Evolutionary conservation across 1,140 invertebrate genomes (phyloP).

Genomic region (Diorhabda carinulata): DNA sequence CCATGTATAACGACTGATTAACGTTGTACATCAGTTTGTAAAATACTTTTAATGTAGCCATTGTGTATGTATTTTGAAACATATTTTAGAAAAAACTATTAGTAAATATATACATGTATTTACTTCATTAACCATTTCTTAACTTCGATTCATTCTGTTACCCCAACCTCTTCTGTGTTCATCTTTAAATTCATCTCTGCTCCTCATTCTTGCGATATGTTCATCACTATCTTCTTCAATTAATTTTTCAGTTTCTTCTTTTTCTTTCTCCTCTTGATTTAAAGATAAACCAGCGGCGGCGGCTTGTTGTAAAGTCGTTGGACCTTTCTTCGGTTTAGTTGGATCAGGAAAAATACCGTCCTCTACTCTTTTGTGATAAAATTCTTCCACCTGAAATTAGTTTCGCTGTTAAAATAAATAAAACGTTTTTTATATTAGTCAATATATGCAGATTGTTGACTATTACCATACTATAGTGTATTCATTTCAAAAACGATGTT

Average conservation of each 20-base stretch:
- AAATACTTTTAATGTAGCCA: no score
- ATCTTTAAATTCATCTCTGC: slow-evolving; percentile 91
- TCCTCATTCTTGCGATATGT: slow-evolving; percentile 60
- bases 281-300: slow-evolving; percentile 44
- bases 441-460: no score
- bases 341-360: slow-evolving; percentile 62
- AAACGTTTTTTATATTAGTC: no score
- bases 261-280: slow-evolving; percentile 53
- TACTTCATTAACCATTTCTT: slow-evolving; percentile 24
- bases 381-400: slow-evolving; percentile 69
- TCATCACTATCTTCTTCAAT: slow-evolving; percentile 71
- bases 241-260: slow-evolving; percentile 57
- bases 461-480: no score
- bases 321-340: slow-evolving; percentile 33
- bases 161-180: slow-evolving; percentile 83
- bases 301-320: slow-evolving; percentile 43
- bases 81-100: no score
- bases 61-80: no score
- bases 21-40: no score
- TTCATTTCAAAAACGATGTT: no score
- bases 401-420: no score
- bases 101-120: no score
- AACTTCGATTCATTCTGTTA: slow-evolving; percentile 82
- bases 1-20: no score
- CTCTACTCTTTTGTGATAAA: slow-evolving; percentile 81